phyloP scores from a whole-genome alignment of 2,113 vertebrate species.

The Reinhardtius hippoglossoides region DNA sequence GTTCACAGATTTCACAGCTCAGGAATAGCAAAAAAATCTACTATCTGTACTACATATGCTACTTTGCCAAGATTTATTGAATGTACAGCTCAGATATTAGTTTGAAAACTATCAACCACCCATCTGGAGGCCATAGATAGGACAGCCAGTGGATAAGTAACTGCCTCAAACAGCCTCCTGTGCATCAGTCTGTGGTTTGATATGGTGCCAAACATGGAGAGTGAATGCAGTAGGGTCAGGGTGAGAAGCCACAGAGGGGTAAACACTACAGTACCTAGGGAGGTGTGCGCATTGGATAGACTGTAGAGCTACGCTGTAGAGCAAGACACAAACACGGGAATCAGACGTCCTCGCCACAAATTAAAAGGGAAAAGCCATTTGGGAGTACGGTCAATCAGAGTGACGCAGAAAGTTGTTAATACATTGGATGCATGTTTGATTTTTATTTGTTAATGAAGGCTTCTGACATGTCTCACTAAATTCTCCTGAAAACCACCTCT shows the following conservation, averaged over 20 bases:
- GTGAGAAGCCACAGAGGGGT: slow-evolving; percentile 68
- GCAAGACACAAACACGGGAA: neutral
- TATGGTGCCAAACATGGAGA: slow-evolving; percentile 57
- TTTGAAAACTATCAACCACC: neutral
- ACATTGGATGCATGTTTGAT: neutral
- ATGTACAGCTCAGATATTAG: neutral
- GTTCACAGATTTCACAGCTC: neutral
- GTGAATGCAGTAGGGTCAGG: slow-evolving; percentile 45
- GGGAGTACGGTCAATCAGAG: neutral
- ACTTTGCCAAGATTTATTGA: neutral
- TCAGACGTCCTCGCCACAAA: neutral
- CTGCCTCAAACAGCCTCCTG: slow-evolving; percentile 25
- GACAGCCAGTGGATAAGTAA: slow-evolving; percentile 13
- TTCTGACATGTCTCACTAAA: neutral
- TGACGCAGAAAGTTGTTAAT: too few species aligned
- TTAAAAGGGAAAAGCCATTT: neutral
- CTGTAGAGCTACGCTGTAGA: slow-evolving; percentile 1
- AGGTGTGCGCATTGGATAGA: slow-evolving; percentile 39
- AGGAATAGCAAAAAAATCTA: neutral
- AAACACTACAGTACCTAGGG: slow-evolving; percentile 56
- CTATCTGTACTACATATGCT: neutral
- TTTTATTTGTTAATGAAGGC: neutral
- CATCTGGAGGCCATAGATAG: neutral
- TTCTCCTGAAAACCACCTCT: neutral
- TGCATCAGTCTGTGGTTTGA: slow-evolving; percentile 70